Base-by-base conservation (phyloP, 2,888 invertebrate genomes). In the Aphodius granarius region DNA sequence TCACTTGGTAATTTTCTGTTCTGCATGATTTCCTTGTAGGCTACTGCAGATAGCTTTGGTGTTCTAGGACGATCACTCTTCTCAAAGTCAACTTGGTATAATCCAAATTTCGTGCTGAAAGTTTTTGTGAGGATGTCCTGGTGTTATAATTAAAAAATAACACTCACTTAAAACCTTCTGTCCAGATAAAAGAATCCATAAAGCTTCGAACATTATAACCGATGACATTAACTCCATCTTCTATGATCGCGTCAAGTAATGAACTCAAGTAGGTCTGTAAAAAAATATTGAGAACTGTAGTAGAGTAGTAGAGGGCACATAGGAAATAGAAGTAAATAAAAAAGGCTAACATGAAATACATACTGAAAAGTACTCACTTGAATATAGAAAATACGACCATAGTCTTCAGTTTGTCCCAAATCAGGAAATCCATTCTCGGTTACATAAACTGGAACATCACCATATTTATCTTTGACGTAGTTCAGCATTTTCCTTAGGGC, bases 341-440 rank as follows among this genome's bases (percentile, higher is more conserved):
- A 9, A 23, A 71, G 4, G 15, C 21, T 62, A 13, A 71, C 13
- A n/a, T 20, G 17, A 71, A 2, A 16, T 21, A 19, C 4, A 70
- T 19, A 70, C n/a, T 13, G 5, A 63, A 63, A 15, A 21, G 62
- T 3, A 76, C 73, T 73, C 19, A 78, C 78, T 43, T 76, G 75
- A 65, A 72, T 68, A 20, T 76, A 78, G 18, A 76, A 71, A 9
- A 73, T 73, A 62, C 78, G 63, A n/a, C 64, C 78, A 22, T 76
- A 73, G 70, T 78, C 78, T 66, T 78, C 74, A 0, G 73, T 63
- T 22, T 68, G 66, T 3, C 76, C 77, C 17, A 63, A 66, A 73
- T 77, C 77, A 5, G 76, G 64, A 72, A 71, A 78, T 6, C 78
- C 78, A 68, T 74, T 75, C 72, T 78, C 78, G 0, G 77, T 77